Evolutionary conservation across 2,888 invertebrate species (phyloP).

Genomic region (Gymnocheta viridis): DNA sequence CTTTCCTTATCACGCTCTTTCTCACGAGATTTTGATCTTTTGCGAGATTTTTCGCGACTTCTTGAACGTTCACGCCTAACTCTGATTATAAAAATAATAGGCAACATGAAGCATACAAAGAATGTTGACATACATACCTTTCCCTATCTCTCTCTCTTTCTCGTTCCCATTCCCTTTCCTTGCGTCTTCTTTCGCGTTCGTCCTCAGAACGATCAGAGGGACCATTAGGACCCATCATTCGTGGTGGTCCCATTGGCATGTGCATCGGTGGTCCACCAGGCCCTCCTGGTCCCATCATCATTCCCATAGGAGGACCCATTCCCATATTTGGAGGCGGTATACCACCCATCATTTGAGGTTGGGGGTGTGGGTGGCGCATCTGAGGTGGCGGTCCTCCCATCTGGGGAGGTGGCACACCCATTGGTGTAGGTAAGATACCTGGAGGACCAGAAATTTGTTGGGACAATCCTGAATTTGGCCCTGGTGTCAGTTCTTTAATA

Average conservation of each 20-base stretch:
- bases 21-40: conserved; percentile 85
- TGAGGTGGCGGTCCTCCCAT: conserved; percentile 76
- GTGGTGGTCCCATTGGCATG: conserved; percentile 77
- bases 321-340: conserved; percentile 77
- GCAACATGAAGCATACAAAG: neutral
- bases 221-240: conserved; percentile 71
- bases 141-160: conserved; percentile 79
- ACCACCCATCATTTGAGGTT: conserved; percentile 73
- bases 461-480: conserved; percentile 81
- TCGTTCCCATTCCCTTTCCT: conserved; percentile 80
- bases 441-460: conserved; percentile 78
- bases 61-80: conserved; percentile 77
- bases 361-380: conserved; percentile 70
- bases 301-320: conserved; percentile 73
- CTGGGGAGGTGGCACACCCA: conserved; percentile 78
- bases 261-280: conserved; percentile 73
- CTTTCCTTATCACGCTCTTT: conserved; percentile 75
- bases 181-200: conserved; percentile 81
- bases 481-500: conserved; percentile 88
- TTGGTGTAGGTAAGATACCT: conserved; percentile 78
- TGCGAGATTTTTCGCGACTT: conserved; percentile 82
- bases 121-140: conserved; percentile 72
- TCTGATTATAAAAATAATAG: conserved; percentile 43
- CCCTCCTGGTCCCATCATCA: conserved; percentile 74
- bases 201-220: conserved; percentile 67